Evolutionary conservation across 2,888 invertebrate genomes (phyloP), one percentile per base, ranked within the genome.

Genomic region (Zaprionus obscuricornis): DNA sequence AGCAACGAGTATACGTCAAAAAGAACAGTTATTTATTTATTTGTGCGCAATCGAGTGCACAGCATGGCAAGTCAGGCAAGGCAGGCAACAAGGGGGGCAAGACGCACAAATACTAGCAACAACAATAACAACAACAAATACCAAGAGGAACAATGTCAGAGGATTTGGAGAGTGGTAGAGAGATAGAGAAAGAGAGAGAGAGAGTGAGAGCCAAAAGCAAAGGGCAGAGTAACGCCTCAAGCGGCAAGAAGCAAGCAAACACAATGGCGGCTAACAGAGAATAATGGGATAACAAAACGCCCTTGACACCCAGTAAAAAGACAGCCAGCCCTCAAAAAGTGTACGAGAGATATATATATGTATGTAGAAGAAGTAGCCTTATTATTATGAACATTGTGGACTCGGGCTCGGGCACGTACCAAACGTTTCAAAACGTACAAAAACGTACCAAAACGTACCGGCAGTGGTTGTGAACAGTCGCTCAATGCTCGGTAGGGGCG

Each of bases 211-310:
- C n/a, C n/a, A n/a, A n/a, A n/a, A n/a, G n/a, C n/a, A n/a, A n/a
- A 34, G 37, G 42, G 10, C 17, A 26, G 3, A 18, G 63, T 7
- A 62, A 22, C 47, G 66, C 70, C 56, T 57, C 57, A 54, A 62
- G 45, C 42, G 40, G 22, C 45, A 34, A 42, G 49, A 24, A 39
- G 52, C 36, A 57, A 31, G 45, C 45, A 62, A 69, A 20, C 16
- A 73, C 74, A 75, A 86, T 76, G 78, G 78, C 78, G 85, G 57
- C 74, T 85, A 79, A 73, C 67, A 68, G 71, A 81, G 74, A 87
- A 87, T 87, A 87, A 87, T 87, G 85, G 87, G 76, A 88, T 87
- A 88, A 87, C 85, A 86, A 87, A 88, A 88, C 88, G 88, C 88
- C 88, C 88, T 88, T 88, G 88, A 88, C 88, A 88, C 88, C 88